phyloP scores from a whole-genome alignment of 2,888 invertebrate genomes.

The Lamproptera curius region DNA sequence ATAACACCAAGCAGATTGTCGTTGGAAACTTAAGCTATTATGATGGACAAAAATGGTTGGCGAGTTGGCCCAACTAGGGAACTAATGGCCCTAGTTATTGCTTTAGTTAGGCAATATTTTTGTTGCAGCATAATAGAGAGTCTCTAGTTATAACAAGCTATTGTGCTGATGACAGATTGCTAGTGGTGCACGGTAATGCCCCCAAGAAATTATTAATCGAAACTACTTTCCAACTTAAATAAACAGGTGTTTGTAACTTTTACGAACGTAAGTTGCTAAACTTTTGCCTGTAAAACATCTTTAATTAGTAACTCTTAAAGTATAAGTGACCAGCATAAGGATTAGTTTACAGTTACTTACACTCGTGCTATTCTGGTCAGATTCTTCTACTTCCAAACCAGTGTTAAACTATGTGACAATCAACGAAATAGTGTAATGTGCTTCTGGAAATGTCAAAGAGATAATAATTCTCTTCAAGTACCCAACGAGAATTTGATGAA shows the following conservation, averaged over 20 bases:
- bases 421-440: no score
- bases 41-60: constrained; percentile 72
- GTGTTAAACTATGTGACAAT: no score
- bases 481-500: no score
- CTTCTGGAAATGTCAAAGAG: no score
- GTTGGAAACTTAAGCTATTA: constrained; percentile 66
- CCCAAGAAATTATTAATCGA: constrained; percentile 14
- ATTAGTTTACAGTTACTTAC: no score
- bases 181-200: constrained; percentile 26
- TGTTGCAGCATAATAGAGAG: constrained; percentile 51
- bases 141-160: constrained; percentile 58
- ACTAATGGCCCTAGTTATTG: constrained; percentile 69
- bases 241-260: neutral
- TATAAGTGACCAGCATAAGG: no score
- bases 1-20: constrained; percentile 55
- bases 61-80: constrained; percentile 54
- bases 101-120: constrained; percentile 74
- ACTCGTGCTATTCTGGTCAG: no score
- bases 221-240: constrained; percentile 8
- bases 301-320: no score
- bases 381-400: no score
- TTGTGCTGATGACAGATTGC: constrained; percentile 52
- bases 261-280: no score
- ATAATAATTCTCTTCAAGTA: no score
- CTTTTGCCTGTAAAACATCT: neutral